These are phyloP conservation scores for Bos javanicus DNA, from an alignment of 2,113 vertebrate genomes.

Conservation along the genomic window DNA sequence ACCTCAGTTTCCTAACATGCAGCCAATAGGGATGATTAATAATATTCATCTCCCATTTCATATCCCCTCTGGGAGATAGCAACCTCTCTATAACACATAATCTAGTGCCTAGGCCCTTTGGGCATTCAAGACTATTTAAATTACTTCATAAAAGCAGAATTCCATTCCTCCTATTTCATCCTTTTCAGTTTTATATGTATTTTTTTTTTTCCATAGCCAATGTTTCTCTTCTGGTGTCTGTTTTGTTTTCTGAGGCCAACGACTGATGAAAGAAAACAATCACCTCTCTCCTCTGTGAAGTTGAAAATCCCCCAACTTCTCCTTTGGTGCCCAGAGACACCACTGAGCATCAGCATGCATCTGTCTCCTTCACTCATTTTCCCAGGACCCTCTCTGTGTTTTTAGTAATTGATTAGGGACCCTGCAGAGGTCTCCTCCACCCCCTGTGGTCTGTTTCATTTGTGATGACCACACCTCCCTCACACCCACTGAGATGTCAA, in stretches of 20 bases:
- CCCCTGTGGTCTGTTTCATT: slow-evolving; percentile 66
- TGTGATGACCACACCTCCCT: slow-evolving; percentile 74
- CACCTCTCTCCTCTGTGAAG: slow-evolving; percentile 66
- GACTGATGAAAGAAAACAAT: slow-evolving; percentile 64
- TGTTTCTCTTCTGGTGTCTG: slow-evolving; percentile 48
- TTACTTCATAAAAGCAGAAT: slow-evolving; percentile 58
- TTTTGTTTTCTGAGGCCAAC: slow-evolving; percentile 68
- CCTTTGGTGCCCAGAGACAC: slow-evolving; percentile 54
- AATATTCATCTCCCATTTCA: slow-evolving; percentile 62
- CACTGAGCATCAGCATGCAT: slow-evolving; percentile 61
- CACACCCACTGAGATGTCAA: slow-evolving; percentile 73
- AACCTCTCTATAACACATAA: slow-evolving; percentile 42
- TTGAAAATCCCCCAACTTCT: slow-evolving; percentile 65
- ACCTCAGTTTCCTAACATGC: slow-evolving; percentile 46
- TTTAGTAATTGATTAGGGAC: slow-evolving; percentile 73
- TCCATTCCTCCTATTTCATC: slow-evolving; percentile 38
- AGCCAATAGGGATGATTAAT: slow-evolving; percentile 60
- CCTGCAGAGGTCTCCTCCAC: slow-evolving; percentile 68
- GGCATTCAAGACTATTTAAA: slow-evolving; percentile 61
- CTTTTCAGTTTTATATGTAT: slow-evolving; percentile 1
- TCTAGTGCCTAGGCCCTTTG: slow-evolving; percentile 51
- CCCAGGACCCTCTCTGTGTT: slow-evolving; percentile 66
- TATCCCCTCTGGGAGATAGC: slow-evolving; percentile 48
- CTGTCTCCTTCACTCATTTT: slow-evolving; percentile 69
- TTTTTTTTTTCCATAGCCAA: slow-evolving; percentile 12